Conservation (phyloP, 2,888 invertebrate genomes). For the Morpho helenor region DNA sequence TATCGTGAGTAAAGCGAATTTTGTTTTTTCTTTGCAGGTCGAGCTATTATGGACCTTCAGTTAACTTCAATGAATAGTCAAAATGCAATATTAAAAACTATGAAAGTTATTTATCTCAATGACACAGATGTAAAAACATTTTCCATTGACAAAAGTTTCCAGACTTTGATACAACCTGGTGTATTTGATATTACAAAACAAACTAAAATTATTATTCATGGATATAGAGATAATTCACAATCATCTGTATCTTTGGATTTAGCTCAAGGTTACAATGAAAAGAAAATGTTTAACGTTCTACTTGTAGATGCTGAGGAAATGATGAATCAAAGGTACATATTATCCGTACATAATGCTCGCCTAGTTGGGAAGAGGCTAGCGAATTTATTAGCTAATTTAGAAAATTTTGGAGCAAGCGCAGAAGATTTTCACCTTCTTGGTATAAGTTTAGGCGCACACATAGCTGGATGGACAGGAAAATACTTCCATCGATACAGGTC, state of each 20-base stretch:
- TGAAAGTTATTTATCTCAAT: slow-evolving; percentile 58
- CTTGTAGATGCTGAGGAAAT: slow-evolving; percentile 67
- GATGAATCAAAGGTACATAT: slow-evolving; percentile 62
- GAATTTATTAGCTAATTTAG: slow-evolving; percentile 69
- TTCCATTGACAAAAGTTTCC: slow-evolving; percentile 59
- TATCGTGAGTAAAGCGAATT: slow-evolving; percentile 28
- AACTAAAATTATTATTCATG: slow-evolving; percentile 70
- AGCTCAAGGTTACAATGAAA: slow-evolving; percentile 63
- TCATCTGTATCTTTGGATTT: slow-evolving; percentile 62
- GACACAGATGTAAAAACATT: slow-evolving; percentile 44
- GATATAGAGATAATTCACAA: slow-evolving; percentile 66
- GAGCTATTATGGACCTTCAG: slow-evolving; percentile 65
- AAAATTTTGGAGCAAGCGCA: slow-evolving; percentile 61
- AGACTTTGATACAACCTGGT: slow-evolving; percentile 48
- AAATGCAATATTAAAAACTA: slow-evolving; percentile 55
- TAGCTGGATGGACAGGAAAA: slow-evolving; percentile 74
- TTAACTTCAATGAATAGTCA: slow-evolving; percentile 50
- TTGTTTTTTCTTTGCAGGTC: slow-evolving; percentile 50
- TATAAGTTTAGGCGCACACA: slow-evolving; percentile 80
- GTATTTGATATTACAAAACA: slow-evolving; percentile 66
- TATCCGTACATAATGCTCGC: slow-evolving; percentile 64
- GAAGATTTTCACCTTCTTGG: slow-evolving; percentile 77
- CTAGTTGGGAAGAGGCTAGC: slow-evolving; percentile 75
- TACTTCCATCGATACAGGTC: slow-evolving; percentile 62
- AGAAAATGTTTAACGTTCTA: slow-evolving; percentile 68